Base-by-base conservation (phyloP, 2,113 vertebrate genomes). In the Brachypteracias leptosomus region DNA sequence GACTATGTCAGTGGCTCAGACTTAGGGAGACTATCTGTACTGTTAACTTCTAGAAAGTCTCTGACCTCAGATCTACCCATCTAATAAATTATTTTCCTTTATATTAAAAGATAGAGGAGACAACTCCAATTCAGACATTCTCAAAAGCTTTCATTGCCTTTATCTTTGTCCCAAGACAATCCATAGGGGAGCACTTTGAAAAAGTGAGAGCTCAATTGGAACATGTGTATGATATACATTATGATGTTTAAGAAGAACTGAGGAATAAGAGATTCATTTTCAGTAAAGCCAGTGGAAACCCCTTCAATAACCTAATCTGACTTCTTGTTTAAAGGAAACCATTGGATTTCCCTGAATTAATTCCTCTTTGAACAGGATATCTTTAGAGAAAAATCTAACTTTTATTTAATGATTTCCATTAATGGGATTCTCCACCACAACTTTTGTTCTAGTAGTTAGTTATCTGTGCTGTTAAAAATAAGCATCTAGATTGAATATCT, bases 41-140 rank as follows among this genome's bases (percentile, higher is more conserved):
- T 61, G 26, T 86, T 77, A 75, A 65, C 36, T 93, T 95, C 68
- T 61, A 67, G 62, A 95, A 96, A 88, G 61, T 84, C 40, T 93
- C 46, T 95, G 94, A 85, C 78, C 58, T 94, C 76, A 84, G 7
- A 95, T 92, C 35, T 66, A 74, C 12, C 31, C 29, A 29, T 83
- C 38, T 80, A 38, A 94, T 88, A 85, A 94, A 42, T 46, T 54
- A 57, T 93, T 95, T 97, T 84, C 22, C 36, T 97, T 91, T 91
- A 75, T 88, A 93, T 91, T 96, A 92, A 79, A 40, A 87, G 58
- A 85, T 18, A 89, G 55, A 88, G 19, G 25, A 89, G 29, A 71
- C 42, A 77, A 55, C 9, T 96, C 87, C 54, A 74, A 77, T 92
- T 89, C 70, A 94, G 40, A 75, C 46, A 26, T 36, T 74, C 62